Conservation (phyloP, 2,113 vertebrate genomes). For the Falco punctatus region DNA sequence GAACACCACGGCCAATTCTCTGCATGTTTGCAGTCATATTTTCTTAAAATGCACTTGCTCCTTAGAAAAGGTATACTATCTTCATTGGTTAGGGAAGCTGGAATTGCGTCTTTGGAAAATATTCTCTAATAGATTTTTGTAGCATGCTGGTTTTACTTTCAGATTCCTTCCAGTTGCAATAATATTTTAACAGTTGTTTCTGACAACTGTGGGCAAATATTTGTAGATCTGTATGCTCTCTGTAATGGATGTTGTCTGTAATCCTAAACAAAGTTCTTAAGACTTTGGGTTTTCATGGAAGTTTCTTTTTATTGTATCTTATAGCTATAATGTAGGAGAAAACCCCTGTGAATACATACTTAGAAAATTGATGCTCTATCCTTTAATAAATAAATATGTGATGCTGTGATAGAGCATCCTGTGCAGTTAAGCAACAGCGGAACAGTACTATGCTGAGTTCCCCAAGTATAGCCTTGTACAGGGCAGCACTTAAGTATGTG, state of each 20-base stretch:
- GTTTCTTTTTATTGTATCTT: not conserved
- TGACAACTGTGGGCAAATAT: not conserved
- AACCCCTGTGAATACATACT: not conserved
- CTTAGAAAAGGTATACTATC: not conserved
- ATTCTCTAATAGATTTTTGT: not conserved
- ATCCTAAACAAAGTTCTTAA: constrained; percentile 38
- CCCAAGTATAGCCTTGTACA: not conserved
- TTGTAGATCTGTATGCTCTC: not conserved
- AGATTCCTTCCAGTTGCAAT: not conserved
- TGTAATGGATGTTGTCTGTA: not conserved
- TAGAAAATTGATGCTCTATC: not conserved
- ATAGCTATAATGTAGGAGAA: not conserved
- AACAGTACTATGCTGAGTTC: not conserved
- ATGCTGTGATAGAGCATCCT: not conserved
- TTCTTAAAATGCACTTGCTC: not conserved
- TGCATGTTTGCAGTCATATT: not conserved
- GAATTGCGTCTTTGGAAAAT: not conserved
- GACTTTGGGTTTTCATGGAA: not conserved
- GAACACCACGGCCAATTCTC: not conserved
- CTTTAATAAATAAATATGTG: not conserved
- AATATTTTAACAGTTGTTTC: constrained; percentile 36
- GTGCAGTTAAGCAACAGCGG: not conserved
- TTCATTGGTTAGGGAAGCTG: not conserved
- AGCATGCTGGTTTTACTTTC: not conserved
- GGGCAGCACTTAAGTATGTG: not conserved